Conservation (phyloP, 2,888 invertebrate genomes). For the Noctua fimbriata region DNA sequence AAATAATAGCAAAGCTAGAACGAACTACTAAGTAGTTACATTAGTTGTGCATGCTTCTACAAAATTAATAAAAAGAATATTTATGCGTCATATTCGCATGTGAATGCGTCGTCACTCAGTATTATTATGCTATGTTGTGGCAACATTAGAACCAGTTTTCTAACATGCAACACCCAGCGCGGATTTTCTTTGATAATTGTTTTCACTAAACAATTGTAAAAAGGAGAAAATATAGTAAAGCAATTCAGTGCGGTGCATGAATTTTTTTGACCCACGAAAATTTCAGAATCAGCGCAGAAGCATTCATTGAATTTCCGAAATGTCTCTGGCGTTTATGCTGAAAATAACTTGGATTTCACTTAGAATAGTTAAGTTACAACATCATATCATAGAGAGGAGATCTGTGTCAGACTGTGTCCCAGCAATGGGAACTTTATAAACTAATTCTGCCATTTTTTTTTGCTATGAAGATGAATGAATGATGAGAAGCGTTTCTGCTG, state of each 20-base stretch:
- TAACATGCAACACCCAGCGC: neutral
- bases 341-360: neutral
- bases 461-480: too few species aligned
- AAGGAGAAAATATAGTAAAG: neutral
- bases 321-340: neutral
- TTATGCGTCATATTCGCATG: constrained; percentile 12
- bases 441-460: too few species aligned
- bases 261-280: neutral
- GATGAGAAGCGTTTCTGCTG: neutral
- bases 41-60: constrained; percentile 8
- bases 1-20: neutral
- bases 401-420: neutral
- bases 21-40: neutral
- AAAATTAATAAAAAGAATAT: constrained; percentile 2
- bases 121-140: constrained; percentile 8
- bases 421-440: neutral
- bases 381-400: neutral
- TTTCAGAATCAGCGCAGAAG: neutral
- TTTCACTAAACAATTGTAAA: neutral
- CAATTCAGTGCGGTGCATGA: neutral
- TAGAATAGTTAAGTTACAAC: neutral
- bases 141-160: constrained; percentile 3
- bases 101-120: constrained; percentile 15
- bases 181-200: neutral
- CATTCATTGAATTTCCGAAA: neutral